Evolutionary conservation across 1,140 invertebrate genomes (phyloP).

Genomic region (Drosophila sechellia): DNA sequence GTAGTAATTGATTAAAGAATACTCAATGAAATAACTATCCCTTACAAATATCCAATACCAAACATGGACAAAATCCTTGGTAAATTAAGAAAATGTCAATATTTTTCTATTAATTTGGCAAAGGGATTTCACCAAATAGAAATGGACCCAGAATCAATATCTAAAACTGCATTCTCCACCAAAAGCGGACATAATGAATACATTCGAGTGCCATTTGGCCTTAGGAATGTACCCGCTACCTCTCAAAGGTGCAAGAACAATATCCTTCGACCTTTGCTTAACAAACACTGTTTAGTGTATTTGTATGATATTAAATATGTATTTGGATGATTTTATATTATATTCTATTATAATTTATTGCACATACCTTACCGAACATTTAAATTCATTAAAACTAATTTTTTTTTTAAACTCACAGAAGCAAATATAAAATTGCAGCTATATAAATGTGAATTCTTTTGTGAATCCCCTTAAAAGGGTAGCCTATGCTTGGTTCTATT

Average conservation of each 20-base stretch:
- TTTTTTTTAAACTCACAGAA: no score
- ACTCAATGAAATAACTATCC: constrained; percentile 1
- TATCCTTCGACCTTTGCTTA: constrained; percentile 6
- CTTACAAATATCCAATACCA: neutral
- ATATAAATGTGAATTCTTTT: no score
- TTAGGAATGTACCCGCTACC: constrained; percentile 2
- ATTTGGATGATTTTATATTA: no score
- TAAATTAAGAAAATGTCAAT: constrained; percentile 3
- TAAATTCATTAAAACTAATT: no score
- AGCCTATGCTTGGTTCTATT: no score
- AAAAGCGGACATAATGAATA: neutral
- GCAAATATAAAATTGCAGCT: no score
- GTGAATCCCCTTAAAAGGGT: no score
- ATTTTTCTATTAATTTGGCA: constrained; percentile 1
- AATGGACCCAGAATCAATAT: neutral
- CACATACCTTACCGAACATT: no score
- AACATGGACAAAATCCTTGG: constrained; percentile 9
- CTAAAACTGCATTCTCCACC: neutral
- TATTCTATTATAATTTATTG: neutral
- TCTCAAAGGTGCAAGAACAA: constrained; percentile 3
- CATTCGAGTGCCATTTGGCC: neutral
- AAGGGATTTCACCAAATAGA: neutral
- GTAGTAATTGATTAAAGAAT: constrained; percentile 1
- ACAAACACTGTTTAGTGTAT: neutral
- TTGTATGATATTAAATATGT: neutral